Base-by-base conservation (phyloP, 1,140 invertebrate species). In the Phymorhynchus buccinoides region DNA sequence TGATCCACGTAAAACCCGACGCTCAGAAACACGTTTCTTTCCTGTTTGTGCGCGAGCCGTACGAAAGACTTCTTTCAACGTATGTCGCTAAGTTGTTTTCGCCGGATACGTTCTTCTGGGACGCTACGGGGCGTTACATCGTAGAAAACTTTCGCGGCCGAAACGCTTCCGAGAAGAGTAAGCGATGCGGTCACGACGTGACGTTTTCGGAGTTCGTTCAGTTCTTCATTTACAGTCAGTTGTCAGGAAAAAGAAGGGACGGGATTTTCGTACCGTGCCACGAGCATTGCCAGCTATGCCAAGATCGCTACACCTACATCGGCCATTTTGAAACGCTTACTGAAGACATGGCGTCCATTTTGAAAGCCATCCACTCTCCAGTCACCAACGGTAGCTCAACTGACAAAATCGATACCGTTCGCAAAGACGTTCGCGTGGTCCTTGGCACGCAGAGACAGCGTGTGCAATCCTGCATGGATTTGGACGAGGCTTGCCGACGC, bases 21-120 rank as follows among this genome's bases (percentile, higher is more conserved):
- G 12, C 18, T 44, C 14, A 37, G 30, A 37, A 32, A 2, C 32
- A 39, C 37, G 52, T 66, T 27, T 41, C 39, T 14, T 6, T 92
- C 16, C 86, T 91, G 84, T 92, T 91, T 73, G 90, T 92, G 1
- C 73, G 91, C n/a, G 90, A 92, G 52, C 91, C 91, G 0, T 92
- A 88, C 81, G 88, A 89, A 42, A 68, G 91, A 32, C 84, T 92
- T 1, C 73, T 92, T 3, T 92, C 91, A 0, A 90, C 90, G 27
- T 92, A 90, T 77, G 88, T 90, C 12, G 90, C 91, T 78, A 92
- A 91, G 85, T 68, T 92, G 16, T 91, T 91, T 75, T 86, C 90
- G 3, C 91, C 91, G 30, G 91, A 91, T 79, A 88, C 89, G 12
- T 88, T 88, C 22, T 92, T 89, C 75, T 92, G 91, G 91, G 84